These are phyloP conservation scores for Silurus meridionalis DNA, from an alignment of 2,113 vertebrate species.

Conservation along the genomic window DNA sequence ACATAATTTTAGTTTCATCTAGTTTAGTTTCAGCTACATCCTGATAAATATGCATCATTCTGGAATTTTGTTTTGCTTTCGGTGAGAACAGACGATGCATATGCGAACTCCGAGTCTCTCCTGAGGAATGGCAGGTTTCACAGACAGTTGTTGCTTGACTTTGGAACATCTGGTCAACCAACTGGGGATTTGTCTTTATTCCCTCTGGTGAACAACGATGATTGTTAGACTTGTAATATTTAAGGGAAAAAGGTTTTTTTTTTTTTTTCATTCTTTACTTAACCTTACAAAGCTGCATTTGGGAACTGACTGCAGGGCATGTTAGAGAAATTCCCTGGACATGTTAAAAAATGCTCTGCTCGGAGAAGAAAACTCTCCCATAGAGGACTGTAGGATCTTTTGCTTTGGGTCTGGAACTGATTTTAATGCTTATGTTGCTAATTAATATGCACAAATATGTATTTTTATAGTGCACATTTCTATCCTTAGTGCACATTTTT, in stretches of 20 bases:
- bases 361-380: slow-evolving; percentile 23
- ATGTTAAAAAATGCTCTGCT: slow-evolving; percentile 33
- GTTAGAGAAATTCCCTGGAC: slow-evolving; percentile 34
- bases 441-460: not conserved
- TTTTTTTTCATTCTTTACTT: slow-evolving; percentile 56
- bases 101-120: slow-evolving; percentile 49
- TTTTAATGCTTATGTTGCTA: not conserved
- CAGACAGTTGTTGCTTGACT: slow-evolving; percentile 68
- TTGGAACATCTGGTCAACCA: slow-evolving; percentile 68
- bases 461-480: not conserved
- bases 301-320: slow-evolving; percentile 60
- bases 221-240: slow-evolving; percentile 60
- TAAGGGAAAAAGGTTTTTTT: slow-evolving; percentile 60
- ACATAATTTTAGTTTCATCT: not conserved
- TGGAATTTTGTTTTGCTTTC: slow-evolving; percentile 42
- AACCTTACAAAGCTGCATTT: slow-evolving; percentile 59
- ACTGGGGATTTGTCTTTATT: slow-evolving; percentile 57
- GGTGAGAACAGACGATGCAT: slow-evolving; percentile 52
- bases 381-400: slow-evolving; percentile 16
- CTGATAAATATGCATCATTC: slow-evolving; percentile 1
- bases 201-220: slow-evolving; percentile 40
- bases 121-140: slow-evolving; percentile 57
- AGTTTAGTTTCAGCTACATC: not conserved
- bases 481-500: no score
- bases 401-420: not conserved